Conservation (phyloP, 1,140 invertebrate species). For the Drosophila seguyi region DNA sequence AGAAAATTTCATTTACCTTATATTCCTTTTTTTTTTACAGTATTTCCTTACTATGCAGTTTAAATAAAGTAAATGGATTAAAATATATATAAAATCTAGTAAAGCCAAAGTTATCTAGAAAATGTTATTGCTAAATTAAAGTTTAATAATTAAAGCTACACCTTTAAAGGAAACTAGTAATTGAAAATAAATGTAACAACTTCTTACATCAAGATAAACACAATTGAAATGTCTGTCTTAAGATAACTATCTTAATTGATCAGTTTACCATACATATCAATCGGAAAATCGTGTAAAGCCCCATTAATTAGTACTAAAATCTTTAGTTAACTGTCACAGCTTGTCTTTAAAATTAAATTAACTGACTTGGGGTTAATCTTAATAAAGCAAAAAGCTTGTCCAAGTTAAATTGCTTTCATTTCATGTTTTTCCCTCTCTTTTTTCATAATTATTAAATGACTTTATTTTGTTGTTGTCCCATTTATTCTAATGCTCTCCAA, state of each 20-base stretch:
- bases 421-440: neutral
- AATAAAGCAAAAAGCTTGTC: no score
- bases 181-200: neutral
- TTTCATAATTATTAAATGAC: neutral
- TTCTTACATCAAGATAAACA: neutral
- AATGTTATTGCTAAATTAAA: neutral
- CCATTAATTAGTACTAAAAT: neutral
- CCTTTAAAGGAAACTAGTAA: no score
- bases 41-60: neutral
- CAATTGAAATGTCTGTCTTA: neutral
- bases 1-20: neutral
- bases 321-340: neutral
- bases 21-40: neutral
- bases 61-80: neutral
- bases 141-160: neutral
- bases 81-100: neutral
- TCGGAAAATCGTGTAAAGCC: neutral
- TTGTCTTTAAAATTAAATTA: neutral
- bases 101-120: neutral
- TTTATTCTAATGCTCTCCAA: neutral
- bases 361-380: neutral
- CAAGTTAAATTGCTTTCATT: neutral
- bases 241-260: neutral
- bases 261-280: neutral
- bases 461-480: slow-evolving; percentile 4